These are phyloP conservation scores for Boloria euphrosyne DNA, from an alignment of 2,888 invertebrate species.

Conservation along the genomic window DNA sequence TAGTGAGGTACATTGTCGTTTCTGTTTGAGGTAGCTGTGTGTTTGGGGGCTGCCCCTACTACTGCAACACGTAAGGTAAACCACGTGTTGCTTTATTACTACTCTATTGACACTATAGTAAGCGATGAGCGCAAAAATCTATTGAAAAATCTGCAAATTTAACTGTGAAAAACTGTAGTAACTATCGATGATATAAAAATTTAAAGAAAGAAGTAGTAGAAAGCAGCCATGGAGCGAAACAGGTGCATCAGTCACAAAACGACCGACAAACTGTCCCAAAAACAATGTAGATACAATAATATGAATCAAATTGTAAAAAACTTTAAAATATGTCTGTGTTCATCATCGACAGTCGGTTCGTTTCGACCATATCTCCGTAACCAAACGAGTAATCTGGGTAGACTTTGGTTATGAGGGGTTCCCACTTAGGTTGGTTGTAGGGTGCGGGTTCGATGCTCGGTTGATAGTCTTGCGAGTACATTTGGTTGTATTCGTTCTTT, in stretches of 20 bases:
- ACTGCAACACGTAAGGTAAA: neutral
- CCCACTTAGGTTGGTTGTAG: constrained; percentile 49
- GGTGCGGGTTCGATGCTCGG: constrained; percentile 3
- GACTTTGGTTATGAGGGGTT: constrained; percentile 59
- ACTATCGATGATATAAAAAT: neutral
- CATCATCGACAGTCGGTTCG: constrained; percentile 51
- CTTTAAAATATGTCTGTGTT: constrained; percentile 61
- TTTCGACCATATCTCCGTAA: constrained; percentile 48
- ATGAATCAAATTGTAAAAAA: constrained; percentile 41
- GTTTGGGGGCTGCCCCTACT: constrained; percentile 3
- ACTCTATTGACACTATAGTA: too few species aligned
- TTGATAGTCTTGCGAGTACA: constrained; percentile 6
- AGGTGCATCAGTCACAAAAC: neutral
- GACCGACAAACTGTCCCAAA: constrained; percentile 10
- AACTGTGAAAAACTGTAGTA: too few species aligned
- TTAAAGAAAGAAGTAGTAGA: neutral
- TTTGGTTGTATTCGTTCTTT: constrained; percentile 31
- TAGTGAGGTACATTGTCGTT: constrained; percentile 76
- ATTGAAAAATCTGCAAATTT: too few species aligned
- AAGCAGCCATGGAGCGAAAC: neutral
- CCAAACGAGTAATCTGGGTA: constrained; percentile 48
- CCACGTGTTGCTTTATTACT: too few species aligned
- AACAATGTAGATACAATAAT: constrained; percentile 42
- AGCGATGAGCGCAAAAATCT: too few species aligned
- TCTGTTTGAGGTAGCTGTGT: constrained; percentile 69